Evolutionary conservation across 2,888 invertebrate genomes (phyloP).

Genomic region (Tetramorium bicarinatum): DNA sequence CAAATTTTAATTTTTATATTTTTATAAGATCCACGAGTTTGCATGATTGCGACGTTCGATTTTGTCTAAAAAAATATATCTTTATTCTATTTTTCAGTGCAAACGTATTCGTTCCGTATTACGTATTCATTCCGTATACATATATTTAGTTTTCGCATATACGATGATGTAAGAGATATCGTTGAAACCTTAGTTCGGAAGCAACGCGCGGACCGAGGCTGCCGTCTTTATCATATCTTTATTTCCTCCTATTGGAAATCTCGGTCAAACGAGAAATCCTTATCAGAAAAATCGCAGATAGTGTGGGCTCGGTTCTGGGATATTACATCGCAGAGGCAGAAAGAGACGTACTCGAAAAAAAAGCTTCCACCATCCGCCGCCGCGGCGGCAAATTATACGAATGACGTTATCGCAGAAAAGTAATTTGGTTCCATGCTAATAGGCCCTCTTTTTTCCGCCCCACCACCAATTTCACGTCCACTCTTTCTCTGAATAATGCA

Average conservation of each 20-base stretch:
- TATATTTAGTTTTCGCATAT: neutral
- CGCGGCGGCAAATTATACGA: slow-evolving; percentile 76
- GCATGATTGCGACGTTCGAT: neutral
- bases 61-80: neutral
- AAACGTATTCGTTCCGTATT: neutral
- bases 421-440: slow-evolving; percentile 84
- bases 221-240: slow-evolving; percentile 59
- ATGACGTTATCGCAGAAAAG: slow-evolving; percentile 81
- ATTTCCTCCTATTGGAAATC: slow-evolving; percentile 51
- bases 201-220: slow-evolving; percentile 34
- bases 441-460: slow-evolving; percentile 73
- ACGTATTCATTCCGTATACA: neutral
- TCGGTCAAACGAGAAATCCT: slow-evolving; percentile 61
- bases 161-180: slow-evolving; percentile 8
- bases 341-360: slow-evolving; percentile 63
- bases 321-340: slow-evolving; percentile 28
- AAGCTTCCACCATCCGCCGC: slow-evolving; percentile 58
- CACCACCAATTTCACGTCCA: slow-evolving; percentile 54
- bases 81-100: slow-evolving; percentile 3
- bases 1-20: neutral
- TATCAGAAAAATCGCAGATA: slow-evolving; percentile 59
- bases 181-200: slow-evolving; percentile 8
- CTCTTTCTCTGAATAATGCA: slow-evolving; percentile 80
- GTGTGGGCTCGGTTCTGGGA: neutral
- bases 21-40: neutral